Conservation (phyloP, 2,113 vertebrate species). For the Gopherus evgoodei region DNA sequence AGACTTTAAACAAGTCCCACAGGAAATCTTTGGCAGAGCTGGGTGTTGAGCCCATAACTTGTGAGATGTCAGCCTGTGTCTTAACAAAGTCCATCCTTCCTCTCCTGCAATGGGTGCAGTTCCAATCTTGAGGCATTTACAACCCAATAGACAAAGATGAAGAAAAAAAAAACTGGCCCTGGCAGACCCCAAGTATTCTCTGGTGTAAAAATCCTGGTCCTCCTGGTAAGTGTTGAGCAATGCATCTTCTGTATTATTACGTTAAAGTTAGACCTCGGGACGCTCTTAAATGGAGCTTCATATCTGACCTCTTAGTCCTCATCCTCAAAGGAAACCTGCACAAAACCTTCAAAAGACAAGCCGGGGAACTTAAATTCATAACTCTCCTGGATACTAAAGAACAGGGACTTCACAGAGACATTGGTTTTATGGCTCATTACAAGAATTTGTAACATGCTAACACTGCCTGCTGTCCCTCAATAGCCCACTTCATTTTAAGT, state of each 20-base stretch:
- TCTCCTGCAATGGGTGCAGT: not conserved
- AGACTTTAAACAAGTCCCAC: not conserved
- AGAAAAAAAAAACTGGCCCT: not conserved
- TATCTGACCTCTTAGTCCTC: not conserved
- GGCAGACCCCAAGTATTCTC: not conserved
- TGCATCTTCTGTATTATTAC: not conserved
- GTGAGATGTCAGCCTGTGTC: not conserved
- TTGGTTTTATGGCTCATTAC: not conserved
- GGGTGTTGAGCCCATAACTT: not conserved
- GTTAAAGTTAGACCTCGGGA: not conserved
- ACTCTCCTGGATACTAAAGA: not conserved
- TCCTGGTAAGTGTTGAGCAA: not conserved
- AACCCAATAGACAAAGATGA: not conserved
- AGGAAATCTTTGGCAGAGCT: not conserved
- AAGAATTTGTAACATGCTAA: not conserved
- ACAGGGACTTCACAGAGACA: not conserved
- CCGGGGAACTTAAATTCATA: not conserved
- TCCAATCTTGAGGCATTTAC: not conserved
- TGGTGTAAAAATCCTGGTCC: not conserved
- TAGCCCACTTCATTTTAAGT: not conserved
- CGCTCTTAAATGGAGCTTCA: not conserved
- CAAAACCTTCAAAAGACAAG: not conserved
- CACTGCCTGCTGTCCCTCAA: not conserved
- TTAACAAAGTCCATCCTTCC: not conserved
- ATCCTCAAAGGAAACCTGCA: not conserved